Evolutionary conservation across 2,797 vertebrate genomes (phyloP).

Genomic region (Martes flavigula): DNA sequence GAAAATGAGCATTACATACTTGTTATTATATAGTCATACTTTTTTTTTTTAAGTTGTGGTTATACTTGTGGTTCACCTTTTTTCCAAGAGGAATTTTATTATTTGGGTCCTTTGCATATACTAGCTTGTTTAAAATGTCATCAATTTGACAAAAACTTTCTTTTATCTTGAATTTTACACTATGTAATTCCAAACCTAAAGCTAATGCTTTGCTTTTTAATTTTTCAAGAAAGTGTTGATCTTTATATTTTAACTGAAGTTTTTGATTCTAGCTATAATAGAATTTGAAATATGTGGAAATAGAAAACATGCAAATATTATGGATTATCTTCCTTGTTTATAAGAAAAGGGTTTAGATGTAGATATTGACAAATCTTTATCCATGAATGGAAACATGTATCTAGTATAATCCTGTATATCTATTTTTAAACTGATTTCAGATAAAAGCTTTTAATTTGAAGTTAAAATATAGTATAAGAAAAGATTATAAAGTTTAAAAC

Average conservation of each 20-base stretch:
- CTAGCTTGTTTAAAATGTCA: constrained; percentile 16
- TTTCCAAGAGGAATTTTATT: constrained; percentile 41
- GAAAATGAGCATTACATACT: background rate
- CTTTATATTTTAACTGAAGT: background rate
- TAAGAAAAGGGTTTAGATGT: background rate
- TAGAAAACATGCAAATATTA: background rate
- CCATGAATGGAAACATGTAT: background rate
- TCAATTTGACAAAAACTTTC: constrained; percentile 1
- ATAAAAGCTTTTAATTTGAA: background rate
- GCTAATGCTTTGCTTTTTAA: background rate
- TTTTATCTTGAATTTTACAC: constrained; percentile 33
- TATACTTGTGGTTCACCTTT: background rate
- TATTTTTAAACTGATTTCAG: constrained; percentile 28
- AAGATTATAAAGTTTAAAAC: constrained; percentile 30
- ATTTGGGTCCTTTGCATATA: background rate
- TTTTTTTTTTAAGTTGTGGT: background rate
- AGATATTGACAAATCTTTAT: background rate
- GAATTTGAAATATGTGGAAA: constrained; percentile 4
- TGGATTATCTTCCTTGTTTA: background rate
- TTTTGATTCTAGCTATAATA: background rate
- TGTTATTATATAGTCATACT: background rate
- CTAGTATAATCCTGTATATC: background rate
- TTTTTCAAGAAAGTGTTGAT: background rate
- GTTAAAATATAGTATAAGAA: constrained; percentile 36
- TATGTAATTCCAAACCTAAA: constrained; percentile 33